Base-by-base conservation (phyloP, 1,140 invertebrate genomes). In the Drosophila arawakana region DNA sequence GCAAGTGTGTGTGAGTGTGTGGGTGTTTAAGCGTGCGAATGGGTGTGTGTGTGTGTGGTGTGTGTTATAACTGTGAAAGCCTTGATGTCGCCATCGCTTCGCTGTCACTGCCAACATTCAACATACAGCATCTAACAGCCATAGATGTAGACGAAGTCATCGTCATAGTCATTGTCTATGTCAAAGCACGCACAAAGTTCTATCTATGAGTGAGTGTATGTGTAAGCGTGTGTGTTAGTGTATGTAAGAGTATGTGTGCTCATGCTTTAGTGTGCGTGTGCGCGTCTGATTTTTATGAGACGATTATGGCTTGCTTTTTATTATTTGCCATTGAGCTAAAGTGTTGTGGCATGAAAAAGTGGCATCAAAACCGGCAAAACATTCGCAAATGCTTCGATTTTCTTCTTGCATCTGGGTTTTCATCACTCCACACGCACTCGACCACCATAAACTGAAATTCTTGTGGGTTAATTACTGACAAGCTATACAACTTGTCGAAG, bases 271-370 rank as follows among this genome's bases (percentile, higher is more conserved):
- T 86, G 83, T 86, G 78, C 62, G 83, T 70, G 81, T 85, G 69
- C 76, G 75, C 79, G 85, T 86, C 82, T 86, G 82, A 86, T 81
- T 86, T 86, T 86, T 86, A 85, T 77, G 84, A 89, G 84, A 89
- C 84, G 84, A 89, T 89, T 89, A 89, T 89, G 84, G 80, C 65
- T 84, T 89, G 84, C 80, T 82, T 84, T 89, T 89, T 89, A 89
- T 89, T 89, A 89, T 89, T 89, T 81, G 77, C 84, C 84, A 89
- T 89, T 76, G 80, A 74, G 70, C 66, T 61, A 88, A 88, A 86
- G 82, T 88, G 79, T 78, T 85, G 71, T 63, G 65, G 65, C 82
- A 73, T 55, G 47, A 70, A 70, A 71, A 73, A 47, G 72, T 76
- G 50, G 50, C 61, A 65, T 60, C 59, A 71, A 39, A 44, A 72